These are phyloP conservation scores for Oryzaephilus surinamensis DNA, from an alignment of 1,140 invertebrate species.

Conservation along the genomic window DNA sequence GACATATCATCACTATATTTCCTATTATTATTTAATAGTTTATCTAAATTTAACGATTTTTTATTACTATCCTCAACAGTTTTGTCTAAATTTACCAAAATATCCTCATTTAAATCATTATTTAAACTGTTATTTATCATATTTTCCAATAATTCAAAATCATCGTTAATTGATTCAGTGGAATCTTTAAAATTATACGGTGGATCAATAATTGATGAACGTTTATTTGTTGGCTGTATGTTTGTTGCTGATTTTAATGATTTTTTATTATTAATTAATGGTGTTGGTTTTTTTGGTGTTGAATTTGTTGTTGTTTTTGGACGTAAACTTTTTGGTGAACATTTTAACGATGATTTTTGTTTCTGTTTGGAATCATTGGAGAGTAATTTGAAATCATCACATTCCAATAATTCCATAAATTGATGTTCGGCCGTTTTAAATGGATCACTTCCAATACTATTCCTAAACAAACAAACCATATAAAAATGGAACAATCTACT, in stretches of 20 bases:
- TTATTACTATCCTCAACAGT: conserved; percentile 7
- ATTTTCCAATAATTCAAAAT: conserved; percentile 32
- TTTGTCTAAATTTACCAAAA: conserved; percentile 11
- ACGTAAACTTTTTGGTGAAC: neutral
- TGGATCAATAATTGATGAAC: conserved; percentile 37
- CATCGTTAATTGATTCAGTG: conserved; percentile 17
- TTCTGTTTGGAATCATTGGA: neutral
- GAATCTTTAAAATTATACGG: conserved; percentile 37
- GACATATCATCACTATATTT: conserved; percentile 27
- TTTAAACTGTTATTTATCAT: conserved; percentile 26
- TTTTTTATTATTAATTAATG: conserved; percentile 16
- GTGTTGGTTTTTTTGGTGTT: conserved; percentile 4
- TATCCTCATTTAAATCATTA: conserved; percentile 3
- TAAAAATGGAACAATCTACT: too few relatives aligned
- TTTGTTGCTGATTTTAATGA: conserved; percentile 13
- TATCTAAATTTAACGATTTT: neutral
- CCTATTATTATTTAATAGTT: conserved; percentile 9
- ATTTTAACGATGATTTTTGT: neutral
- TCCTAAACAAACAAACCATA: too few relatives aligned
- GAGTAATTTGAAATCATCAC: conserved; percentile 29
- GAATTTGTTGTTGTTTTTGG: neutral
- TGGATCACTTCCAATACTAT: too few relatives aligned
- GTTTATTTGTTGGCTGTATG: conserved; percentile 21
- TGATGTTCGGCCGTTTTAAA: conserved; percentile 57
- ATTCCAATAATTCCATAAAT: conserved; percentile 51